Evolutionary conservation across 1,140 invertebrate species (phyloP), one percentile per base, ranked within the genome.

Genomic region (Thrips palmi): DNA sequence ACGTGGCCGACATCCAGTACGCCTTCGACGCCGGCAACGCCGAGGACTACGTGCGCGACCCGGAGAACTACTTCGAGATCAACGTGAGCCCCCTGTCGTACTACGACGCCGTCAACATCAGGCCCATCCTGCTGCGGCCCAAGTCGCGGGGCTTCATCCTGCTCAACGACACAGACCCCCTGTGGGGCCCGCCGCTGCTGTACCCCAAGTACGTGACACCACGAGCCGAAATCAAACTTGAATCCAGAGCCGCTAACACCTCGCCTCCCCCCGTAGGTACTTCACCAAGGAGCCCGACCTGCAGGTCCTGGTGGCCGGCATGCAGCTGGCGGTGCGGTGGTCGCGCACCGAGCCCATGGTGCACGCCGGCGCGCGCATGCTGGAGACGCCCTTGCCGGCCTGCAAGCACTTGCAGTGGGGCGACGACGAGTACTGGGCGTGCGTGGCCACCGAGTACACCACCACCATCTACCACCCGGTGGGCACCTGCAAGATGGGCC

Each of bases 381-480:
- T 82, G 49, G 63, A 55, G 22, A 74, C 70, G 17, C 68, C 68
- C 0, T 43, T 78, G 20, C 82, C 82, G 0, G 80, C 80, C 41
- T 86, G 81, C 50, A 74, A 74, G 43, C 71, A 79, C 44, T 50
- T 83, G n/a, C 68, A 70, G 0, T 54, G 66, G 0, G 85, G 68
- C 43, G 81, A 78, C 0, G 83, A 89, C 43, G 74, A 81, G 11
- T 88, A 88, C 38, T 85, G 83, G 77, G 71, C 77, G 39, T 87
- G 83, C 46, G 65, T 63, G 5, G 69, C 80, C 1, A 53, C 74
- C 19, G 78, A 85, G 44, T 84, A 84, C 47, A 84, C 81, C 0
- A 70, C 80, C 62, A 84, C 82, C 0, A 83, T 86, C 35, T 87
- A 86, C 49, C 84, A 88, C 43, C 70, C 81, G 55, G 78, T 75